phyloP scores from a whole-genome alignment of 2,113 vertebrate species.

The Ahaetulla prasina region DNA sequence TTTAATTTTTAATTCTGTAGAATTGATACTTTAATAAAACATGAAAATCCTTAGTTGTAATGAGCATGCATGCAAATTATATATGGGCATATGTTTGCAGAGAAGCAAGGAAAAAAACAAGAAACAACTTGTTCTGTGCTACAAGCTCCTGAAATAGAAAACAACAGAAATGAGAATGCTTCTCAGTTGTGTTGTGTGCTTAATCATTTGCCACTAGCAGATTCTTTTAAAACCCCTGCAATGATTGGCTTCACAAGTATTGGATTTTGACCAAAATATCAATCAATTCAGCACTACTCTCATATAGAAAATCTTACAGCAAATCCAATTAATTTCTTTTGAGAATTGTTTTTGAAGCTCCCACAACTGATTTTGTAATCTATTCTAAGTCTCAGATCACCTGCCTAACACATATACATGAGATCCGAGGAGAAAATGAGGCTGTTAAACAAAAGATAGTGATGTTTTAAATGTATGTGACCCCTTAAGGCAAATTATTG shows the following conservation, averaged over 20 bases:
- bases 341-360: conserved; percentile 41
- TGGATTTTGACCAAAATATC: conserved; percentile 39
- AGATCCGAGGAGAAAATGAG: conserved; percentile 23
- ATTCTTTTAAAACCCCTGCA: conserved; percentile 37
- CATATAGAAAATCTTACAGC: conserved; percentile 36
- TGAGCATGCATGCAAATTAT: background rate
- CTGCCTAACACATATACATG: conserved; percentile 18
- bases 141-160: background rate
- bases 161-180: conserved; percentile 29
- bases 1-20: background rate
- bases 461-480: conserved; percentile 31
- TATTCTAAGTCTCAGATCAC: conserved; percentile 23
- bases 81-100: background rate
- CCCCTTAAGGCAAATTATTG: background rate
- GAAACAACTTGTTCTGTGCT: conserved; percentile 24
- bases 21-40: background rate
- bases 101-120: background rate
- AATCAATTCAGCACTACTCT: conserved; percentile 37
- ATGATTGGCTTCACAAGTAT: conserved; percentile 46
- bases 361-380: conserved; percentile 41
- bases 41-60: background rate
- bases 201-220: conserved; percentile 34
- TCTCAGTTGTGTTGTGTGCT: conserved; percentile 30
- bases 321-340: conserved; percentile 36
- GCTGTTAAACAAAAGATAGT: conserved; percentile 41